These are phyloP conservation scores for Heterotis niloticus DNA, from an alignment of 2,113 vertebrate species.

Conservation along the genomic window DNA sequence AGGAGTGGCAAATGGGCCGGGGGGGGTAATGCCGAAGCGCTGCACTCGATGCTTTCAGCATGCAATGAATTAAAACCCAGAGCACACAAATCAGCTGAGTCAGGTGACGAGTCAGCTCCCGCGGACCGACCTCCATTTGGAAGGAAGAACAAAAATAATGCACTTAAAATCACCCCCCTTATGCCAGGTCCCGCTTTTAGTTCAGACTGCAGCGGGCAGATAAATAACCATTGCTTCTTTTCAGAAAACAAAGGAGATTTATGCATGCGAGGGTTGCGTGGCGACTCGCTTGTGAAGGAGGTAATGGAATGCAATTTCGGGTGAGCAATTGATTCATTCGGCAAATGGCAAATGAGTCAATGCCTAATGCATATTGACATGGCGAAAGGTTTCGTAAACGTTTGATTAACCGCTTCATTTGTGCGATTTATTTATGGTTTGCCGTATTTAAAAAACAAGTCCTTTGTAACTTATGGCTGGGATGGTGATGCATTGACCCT, in stretches of 20 bases:
- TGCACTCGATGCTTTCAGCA: slow-evolving; percentile 28
- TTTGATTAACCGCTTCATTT: slow-evolving; percentile 63
- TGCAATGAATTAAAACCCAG: slow-evolving; percentile 31
- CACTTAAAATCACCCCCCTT: not conserved
- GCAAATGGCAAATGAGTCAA: slow-evolving; percentile 65
- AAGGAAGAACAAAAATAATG: not conserved
- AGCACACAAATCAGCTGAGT: slow-evolving; percentile 35
- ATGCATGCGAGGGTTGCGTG: not conserved
- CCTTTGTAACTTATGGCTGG: slow-evolving; percentile 40
- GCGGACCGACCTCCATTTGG: slow-evolving; percentile 40
- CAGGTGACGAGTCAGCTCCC: slow-evolving; percentile 14
- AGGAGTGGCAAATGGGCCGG: not conserved
- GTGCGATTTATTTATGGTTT: slow-evolving; percentile 51
- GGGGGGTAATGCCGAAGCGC: not conserved
- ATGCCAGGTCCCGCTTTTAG: slow-evolving; percentile 2
- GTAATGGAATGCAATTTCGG: slow-evolving; percentile 54
- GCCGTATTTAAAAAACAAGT: slow-evolving; percentile 45
- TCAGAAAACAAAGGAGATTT: slow-evolving; percentile 22
- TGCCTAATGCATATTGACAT: slow-evolving; percentile 66
- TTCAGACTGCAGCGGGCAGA: not conserved
- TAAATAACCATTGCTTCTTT: slow-evolving; percentile 19
- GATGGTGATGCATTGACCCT: slow-evolving; percentile 36
- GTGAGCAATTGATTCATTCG: slow-evolving; percentile 65
- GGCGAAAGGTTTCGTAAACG: slow-evolving; percentile 58
- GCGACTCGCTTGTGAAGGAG: slow-evolving; percentile 36